phyloP scores from a whole-genome alignment of 2,888 invertebrate species.

The Cephus sareptanus region DNA sequence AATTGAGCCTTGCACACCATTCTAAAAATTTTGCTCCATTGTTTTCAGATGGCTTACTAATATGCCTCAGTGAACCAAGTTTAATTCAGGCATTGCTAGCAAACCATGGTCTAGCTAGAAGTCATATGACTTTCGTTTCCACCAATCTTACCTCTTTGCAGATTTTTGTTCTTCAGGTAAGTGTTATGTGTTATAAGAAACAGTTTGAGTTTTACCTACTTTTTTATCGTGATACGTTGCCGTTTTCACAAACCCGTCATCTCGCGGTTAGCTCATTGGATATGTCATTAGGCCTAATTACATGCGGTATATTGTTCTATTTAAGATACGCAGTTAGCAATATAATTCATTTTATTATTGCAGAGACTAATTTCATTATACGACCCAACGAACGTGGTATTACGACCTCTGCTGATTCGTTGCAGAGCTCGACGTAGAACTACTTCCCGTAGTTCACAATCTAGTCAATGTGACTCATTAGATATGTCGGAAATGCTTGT shows the following conservation, averaged over 20 bases:
- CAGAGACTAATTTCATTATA: slow-evolving; percentile 70
- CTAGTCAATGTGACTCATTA: slow-evolving; percentile 67
- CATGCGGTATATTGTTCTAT: background rate
- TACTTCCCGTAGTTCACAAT: slow-evolving; percentile 66
- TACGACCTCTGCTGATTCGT: slow-evolving; percentile 66
- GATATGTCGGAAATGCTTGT: slow-evolving; percentile 62
- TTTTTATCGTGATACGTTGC: background rate
- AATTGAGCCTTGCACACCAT: background rate
- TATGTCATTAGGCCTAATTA: background rate
- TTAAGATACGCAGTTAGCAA: background rate
- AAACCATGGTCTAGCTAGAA: slow-evolving; percentile 64
- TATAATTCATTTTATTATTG: background rate
- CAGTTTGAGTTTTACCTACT: background rate
- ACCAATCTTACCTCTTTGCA: slow-evolving; percentile 69
- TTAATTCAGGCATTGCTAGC: slow-evolving; percentile 66
- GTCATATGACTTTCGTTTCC: slow-evolving; percentile 68
- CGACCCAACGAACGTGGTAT: slow-evolving; percentile 72
- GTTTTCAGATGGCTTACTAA: slow-evolving; percentile 67
- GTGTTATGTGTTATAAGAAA: slow-evolving; percentile 5
- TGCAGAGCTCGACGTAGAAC: slow-evolving; percentile 56
- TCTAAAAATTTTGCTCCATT: background rate
- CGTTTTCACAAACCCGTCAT: background rate
- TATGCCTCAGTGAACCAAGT: slow-evolving; percentile 64
- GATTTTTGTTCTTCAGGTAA: slow-evolving; percentile 70
- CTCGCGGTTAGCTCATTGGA: background rate